Percentiles rank a stretch among this genome's conserved stretches.
Conservation (phyloP, 2,888 invertebrate genomes). For the Lasioglossum villosulum region DNA sequence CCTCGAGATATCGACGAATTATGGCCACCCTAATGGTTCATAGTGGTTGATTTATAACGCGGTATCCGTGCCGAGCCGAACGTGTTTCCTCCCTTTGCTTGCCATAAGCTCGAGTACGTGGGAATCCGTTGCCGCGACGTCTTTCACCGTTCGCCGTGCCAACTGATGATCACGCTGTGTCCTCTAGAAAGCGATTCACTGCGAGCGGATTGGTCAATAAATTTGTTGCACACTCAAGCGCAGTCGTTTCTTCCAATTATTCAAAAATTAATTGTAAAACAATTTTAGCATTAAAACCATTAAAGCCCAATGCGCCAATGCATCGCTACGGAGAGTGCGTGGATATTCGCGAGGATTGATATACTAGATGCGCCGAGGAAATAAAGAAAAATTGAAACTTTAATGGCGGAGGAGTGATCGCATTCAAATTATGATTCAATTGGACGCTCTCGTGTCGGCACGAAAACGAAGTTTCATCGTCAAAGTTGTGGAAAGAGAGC, state of each 20-base stretch:
- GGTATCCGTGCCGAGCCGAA: conserved; percentile 73
- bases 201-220: not conserved
- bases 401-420: not conserved
- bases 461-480: conserved; percentile 9
- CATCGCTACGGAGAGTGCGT: not conserved
- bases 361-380: not conserved
- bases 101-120: conserved; percentile 38
- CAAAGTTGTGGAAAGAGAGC: not conserved
- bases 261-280: not conserved
- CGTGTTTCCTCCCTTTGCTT: conserved; percentile 65
- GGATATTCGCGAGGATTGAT: not conserved
- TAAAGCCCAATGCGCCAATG: not conserved
- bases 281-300: not conserved
- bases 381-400: not conserved
- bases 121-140: conserved; percentile 19
- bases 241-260: not conserved
- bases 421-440: not conserved
- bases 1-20: conserved; percentile 84
- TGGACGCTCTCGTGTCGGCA: not conserved
- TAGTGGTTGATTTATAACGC: conserved; percentile 82
- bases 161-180: not conserved
- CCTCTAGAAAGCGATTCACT: not conserved
- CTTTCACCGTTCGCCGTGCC: conserved; percentile 18
- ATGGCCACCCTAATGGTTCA: conserved; percentile 82
- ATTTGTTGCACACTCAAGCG: not conserved